Conservation (phyloP, 2,797 vertebrate genomes). For the Tiaroga cobitis region DNA sequence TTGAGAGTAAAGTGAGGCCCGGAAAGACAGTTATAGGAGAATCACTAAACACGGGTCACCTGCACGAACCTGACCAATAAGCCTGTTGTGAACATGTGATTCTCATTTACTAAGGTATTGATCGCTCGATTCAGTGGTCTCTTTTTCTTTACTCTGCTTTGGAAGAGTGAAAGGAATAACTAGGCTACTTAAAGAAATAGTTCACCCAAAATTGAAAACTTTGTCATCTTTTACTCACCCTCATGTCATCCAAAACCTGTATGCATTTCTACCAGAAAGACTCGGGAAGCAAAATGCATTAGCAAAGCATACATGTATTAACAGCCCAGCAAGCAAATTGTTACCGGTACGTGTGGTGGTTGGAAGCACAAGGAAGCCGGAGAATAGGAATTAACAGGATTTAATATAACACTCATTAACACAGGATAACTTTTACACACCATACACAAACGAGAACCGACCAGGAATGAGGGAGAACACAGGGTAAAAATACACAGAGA, state of each 20-base stretch:
- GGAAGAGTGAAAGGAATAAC: background rate
- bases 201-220: background rate
- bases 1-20: slow-evolving; percentile 12
- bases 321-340: too few relatives aligned
- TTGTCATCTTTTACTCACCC: background rate
- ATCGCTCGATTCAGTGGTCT: slow-evolving; percentile 22
- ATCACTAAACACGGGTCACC: slow-evolving; percentile 42
- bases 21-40: slow-evolving; percentile 16
- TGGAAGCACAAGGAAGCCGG: too few relatives aligned
- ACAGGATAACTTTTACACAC: too few relatives aligned
- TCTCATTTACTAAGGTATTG: slow-evolving; percentile 56
- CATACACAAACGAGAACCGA: too few relatives aligned
- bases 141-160: background rate
- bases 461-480: too few relatives aligned
- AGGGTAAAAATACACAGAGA: too few relatives aligned
- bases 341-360: too few relatives aligned
- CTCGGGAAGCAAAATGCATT: too few relatives aligned
- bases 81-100: slow-evolving; percentile 56
- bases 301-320: too few relatives aligned
- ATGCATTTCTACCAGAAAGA: background rate
- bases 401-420: too few relatives aligned
- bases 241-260: background rate
- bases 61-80: slow-evolving; percentile 30
- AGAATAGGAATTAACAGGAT: too few relatives aligned
- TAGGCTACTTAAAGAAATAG: background rate